Percentiles rank a stretch among this genome's conserved stretches.
Evolutionary conservation across 2,888 invertebrate species (phyloP).

Genomic region (Cremastinae sp.): DNA sequence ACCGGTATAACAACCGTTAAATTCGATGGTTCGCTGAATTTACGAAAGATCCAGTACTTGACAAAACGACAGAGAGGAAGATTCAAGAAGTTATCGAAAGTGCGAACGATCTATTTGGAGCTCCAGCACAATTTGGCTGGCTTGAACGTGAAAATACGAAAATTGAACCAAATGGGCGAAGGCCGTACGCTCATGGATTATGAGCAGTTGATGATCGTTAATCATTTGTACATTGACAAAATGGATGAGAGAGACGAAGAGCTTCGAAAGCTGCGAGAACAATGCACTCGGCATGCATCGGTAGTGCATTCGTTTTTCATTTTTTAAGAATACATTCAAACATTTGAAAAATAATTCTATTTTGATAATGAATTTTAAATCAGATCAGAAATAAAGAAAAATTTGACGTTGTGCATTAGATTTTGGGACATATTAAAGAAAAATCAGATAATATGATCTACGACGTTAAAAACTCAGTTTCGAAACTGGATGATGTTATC

Average conservation of each 20-base stretch:
- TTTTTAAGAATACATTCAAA: not conserved
- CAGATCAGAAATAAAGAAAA: too few relatives aligned
- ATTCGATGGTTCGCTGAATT: slow-evolving; percentile 15
- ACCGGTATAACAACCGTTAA: slow-evolving; percentile 11
- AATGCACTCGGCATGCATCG: slow-evolving; percentile 51
- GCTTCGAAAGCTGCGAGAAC: slow-evolving; percentile 49
- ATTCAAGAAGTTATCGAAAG: slow-evolving; percentile 45
- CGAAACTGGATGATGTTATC: slow-evolving; percentile 20
- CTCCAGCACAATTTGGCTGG: slow-evolving; percentile 44
- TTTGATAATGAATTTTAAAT: not conserved
- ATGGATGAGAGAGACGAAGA: slow-evolving; percentile 63
- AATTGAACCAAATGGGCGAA: slow-evolving; percentile 59
- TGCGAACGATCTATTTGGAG: slow-evolving; percentile 58
- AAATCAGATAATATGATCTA: slow-evolving; percentile 45
- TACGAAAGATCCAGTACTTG: slow-evolving; percentile 28
- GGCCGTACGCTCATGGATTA: slow-evolving; percentile 64
- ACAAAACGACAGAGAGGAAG: slow-evolving; percentile 56
- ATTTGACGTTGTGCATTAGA: slow-evolving; percentile 47
- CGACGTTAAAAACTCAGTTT: slow-evolving; percentile 36
- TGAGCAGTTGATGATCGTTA: slow-evolving; percentile 58
- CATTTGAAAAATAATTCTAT: not conserved
- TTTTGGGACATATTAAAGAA: slow-evolving; percentile 63
- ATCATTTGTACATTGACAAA: slow-evolving; percentile 57
- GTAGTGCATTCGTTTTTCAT: slow-evolving; percentile 48
- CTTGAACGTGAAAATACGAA: slow-evolving; percentile 31